Conservation (phyloP, 2,888 invertebrate genomes). For the Patella caerulea region DNA sequence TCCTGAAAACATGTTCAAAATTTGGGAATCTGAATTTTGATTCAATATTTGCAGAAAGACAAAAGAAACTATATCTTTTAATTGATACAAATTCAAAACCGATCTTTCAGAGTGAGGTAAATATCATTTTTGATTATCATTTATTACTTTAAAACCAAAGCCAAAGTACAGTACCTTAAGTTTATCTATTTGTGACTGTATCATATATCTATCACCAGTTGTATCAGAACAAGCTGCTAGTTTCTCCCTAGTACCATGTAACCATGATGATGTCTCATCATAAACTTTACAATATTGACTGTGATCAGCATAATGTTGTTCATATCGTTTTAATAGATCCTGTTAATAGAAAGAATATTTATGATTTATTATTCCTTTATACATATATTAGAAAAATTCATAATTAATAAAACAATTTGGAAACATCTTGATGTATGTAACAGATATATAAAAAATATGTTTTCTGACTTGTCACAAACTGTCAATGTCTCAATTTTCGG, state of each 20-base stretch:
- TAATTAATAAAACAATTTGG: too few species aligned
- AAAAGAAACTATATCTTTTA: too few species aligned
- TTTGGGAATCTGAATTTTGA: too few species aligned
- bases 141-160: too few species aligned
- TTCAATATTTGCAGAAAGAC: too few species aligned
- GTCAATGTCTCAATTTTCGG: too few species aligned
- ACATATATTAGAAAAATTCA: too few species aligned
- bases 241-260: conserved; percentile 85
- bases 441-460: too few species aligned
- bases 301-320: conserved; percentile 88
- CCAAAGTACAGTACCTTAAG: conserved; percentile 52
- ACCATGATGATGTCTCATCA: conserved; percentile 86
- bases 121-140: background rate
- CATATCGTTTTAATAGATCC: conserved; percentile 72
- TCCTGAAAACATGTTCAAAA: conserved; percentile 76
- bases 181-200: conserved; percentile 65
- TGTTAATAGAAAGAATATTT: conserved; percentile 24
- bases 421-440: too few species aligned
- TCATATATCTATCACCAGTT: conserved; percentile 73
- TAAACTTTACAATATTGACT: conserved; percentile 83
- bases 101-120: background rate
- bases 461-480: too few species aligned
- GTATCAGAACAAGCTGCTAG: conserved; percentile 89
- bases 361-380: too few species aligned
- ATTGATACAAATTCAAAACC: background rate